Evolutionary conservation across 2,113 vertebrate species (phyloP), one percentile per base, ranked within the genome.

Genomic region (Pygoscelis adeliae): DNA sequence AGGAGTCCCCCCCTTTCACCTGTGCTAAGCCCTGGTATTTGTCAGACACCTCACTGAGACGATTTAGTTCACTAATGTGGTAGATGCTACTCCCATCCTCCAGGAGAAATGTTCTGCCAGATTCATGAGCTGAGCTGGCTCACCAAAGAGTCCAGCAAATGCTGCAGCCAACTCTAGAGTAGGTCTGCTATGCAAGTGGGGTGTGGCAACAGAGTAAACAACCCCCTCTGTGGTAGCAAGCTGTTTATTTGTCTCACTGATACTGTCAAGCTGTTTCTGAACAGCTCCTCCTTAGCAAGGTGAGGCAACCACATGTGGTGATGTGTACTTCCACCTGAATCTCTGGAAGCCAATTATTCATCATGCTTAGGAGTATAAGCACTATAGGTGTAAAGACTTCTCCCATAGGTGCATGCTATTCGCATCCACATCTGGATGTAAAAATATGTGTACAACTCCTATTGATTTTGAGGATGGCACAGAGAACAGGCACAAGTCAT

Each of bases 281-380:
- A 52, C n/a, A 58, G 25, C 66, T 83, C 5, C 26, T 50, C 13
- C 19, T 32, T 58, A 79, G 58, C 0, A 0, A 87, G 40, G 7
- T 63, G 21, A 69, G 13, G 40, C 34, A 77, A 23, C 4, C 22
- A 29, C 38, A 9, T 56, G 15, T 29, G 40, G 49, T 49, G 11
- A 21, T 25, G 13, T 65, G 20, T 63, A 44, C 11, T 7, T 88
- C 15, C 13, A 29, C 26, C 23, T 34, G 69, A 50, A 71, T 53
- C 13, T 88, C n/a, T 94, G 53, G 25, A 65, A 63, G 19, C 25
- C 1, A 2, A 80, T 21, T 27, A 36, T 74, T 77, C 8, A 9
- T 63, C 15, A 49, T 56, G 27, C 11, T 27, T 38, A 59, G 21
- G 22, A 13, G 6, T 30, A 20, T 74, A 49, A 74, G 10, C 20